A percentile compares a stretch with the other conserved stretches of the same genome.
Evolutionary conservation across 2,888 invertebrate genomes (phyloP).

Genomic region (Stenodema calcarata): DNA sequence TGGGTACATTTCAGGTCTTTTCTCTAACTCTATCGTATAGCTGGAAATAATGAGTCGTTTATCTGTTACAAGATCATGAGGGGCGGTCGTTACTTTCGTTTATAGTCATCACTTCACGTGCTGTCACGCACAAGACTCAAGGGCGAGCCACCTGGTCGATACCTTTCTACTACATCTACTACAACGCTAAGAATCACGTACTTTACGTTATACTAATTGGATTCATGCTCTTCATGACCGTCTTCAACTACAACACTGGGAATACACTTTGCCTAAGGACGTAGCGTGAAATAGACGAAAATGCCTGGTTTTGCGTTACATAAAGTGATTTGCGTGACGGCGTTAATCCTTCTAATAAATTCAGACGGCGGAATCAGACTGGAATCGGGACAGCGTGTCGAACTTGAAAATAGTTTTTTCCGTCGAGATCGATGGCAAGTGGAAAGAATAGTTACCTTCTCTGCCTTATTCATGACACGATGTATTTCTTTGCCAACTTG

Average conservation of each 20-base stretch:
- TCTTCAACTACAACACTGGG: background rate
- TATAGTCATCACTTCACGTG: constrained; percentile 13
- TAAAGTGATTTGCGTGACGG: background rate
- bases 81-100: background rate
- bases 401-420: background rate
- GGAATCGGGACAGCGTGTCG: background rate
- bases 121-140: background rate
- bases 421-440: too few species aligned
- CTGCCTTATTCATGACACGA: too few species aligned
- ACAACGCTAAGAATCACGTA: background rate
- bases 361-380: background rate
- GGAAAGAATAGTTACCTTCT: too few species aligned
- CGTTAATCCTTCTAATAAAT: background rate
- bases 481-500: too few species aligned
- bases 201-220: background rate
- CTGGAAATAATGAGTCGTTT: background rate
- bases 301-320: background rate
- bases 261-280: background rate
- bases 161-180: background rate
- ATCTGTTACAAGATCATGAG: background rate
- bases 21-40: background rate
- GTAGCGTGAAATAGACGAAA: background rate
- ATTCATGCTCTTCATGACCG: background rate
- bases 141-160: background rate
- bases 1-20: background rate